phyloP scores from a whole-genome alignment of 2,888 invertebrate species.

The Perizoma flavofasciatum region DNA sequence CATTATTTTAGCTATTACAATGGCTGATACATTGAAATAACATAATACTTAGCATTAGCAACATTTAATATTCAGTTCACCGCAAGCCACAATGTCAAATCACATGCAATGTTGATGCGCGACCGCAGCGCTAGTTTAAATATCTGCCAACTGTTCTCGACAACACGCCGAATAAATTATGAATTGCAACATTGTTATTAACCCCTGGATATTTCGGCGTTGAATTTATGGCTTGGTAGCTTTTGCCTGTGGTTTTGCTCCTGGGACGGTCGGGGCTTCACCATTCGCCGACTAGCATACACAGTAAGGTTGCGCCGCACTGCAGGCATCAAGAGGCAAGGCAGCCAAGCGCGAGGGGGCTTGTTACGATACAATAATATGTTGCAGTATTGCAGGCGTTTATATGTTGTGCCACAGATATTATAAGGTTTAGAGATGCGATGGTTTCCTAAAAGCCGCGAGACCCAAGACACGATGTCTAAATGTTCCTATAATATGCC shows the following conservation, averaged over 20 bases:
- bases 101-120: conserved; percentile 60
- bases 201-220: conserved; percentile 34
- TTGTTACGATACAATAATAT: too few relatives aligned
- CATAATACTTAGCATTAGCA: conserved; percentile 22
- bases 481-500: too few relatives aligned
- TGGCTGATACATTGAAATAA: conserved; percentile 1
- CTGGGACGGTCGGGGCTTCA: conserved; percentile 27
- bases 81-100: conserved; percentile 64
- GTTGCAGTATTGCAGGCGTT: too few relatives aligned
- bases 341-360: too few relatives aligned
- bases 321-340: too few relatives aligned
- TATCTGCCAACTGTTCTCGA: conserved; percentile 36
- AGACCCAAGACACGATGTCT: too few relatives aligned
- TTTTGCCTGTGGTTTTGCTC: conserved; percentile 35
- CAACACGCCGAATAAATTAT: conserved; percentile 36
- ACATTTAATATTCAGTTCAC: conserved; percentile 51
- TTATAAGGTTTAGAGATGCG: too few relatives aligned
- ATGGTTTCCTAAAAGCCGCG: too few relatives aligned
- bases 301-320: neutral
- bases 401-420: too few relatives aligned
- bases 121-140: conserved; percentile 58
- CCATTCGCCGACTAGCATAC: conserved; percentile 5
- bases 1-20: neutral
- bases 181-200: conserved; percentile 38
- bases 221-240: conserved; percentile 34